Evolutionary conservation across 2,888 invertebrate species (phyloP), one percentile per base, ranked within the genome.

Genomic region (Myopa testacea): DNA sequence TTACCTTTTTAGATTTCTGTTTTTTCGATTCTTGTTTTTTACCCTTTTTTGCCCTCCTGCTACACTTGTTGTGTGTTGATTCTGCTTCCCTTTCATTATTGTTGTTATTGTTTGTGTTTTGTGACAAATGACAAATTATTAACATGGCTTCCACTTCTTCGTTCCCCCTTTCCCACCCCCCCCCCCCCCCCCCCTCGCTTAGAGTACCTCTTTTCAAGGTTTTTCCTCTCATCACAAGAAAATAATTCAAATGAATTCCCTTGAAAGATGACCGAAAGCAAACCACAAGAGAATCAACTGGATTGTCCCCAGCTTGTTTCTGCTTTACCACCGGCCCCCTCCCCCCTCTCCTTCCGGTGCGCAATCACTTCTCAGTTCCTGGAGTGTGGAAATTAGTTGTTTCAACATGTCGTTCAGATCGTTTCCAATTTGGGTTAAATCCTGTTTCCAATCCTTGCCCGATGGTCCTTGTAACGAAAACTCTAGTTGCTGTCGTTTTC

Each of bases 361-460:
- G 45, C 45, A 45, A 45, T 34, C 34, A 37, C 4, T 12, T 65
- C 4, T 10, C 38, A 38, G 16, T 65, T 65, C 34, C 38, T 38
- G 14, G 55, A n/a, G 65, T 65, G 65, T 65, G 65, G 65, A 65
- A 65, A 65, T 38, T 65, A 65, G 65, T 65, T 37, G 65, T 38
- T 65, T 38, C 34, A 65, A 65, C 65, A 65, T 65, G 38, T 65
- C 65, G 37, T 65, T 37, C 38, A 38, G 14, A 65, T 65, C 38
- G 65, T 34, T 65, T 38, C 65, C 65, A 34, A 65, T 65, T 65
- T 34, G 65, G 65, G 65, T 65, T 38, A 14, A 34, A 34, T 65
- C n/a, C 55, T 14, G n/a, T 14, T 26, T 55, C 16, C 55, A 37
- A 55, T 55, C 16, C 34, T 50, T 16, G 14, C 5, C n/a, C 70